Evolutionary conservation across 2,797 vertebrate genomes (phyloP).

Genomic region (Trematomus bernacchii): DNA sequence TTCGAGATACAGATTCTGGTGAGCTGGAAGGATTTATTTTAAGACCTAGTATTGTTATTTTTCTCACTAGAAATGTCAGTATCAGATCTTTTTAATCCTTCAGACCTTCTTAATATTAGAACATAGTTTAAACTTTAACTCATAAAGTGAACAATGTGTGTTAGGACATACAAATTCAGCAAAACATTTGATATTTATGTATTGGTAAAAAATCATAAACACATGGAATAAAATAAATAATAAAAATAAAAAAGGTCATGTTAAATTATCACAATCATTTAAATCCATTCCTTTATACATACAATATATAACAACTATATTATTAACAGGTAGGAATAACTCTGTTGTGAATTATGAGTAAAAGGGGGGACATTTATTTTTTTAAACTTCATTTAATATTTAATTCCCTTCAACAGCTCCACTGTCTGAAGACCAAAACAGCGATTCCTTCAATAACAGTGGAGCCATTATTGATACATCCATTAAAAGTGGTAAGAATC

Average conservation of each 20-base stretch:
- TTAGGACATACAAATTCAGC: not conserved
- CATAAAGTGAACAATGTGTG: not conserved
- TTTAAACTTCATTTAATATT: too few relatives aligned
- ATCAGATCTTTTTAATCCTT: not conserved
- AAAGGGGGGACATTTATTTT: too few relatives aligned
- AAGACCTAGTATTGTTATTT: not conserved
- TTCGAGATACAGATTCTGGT: conserved; percentile 29
- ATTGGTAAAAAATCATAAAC: not conserved
- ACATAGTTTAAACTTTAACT: not conserved
- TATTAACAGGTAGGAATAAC: conserved; percentile 18
- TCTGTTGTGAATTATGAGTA: not conserved
- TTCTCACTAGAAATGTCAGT: not conserved
- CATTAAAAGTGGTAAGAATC: conserved; percentile 9
- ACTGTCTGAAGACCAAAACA: not conserved
- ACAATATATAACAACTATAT: too few relatives aligned
- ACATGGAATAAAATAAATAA: not conserved
- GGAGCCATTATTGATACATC: not conserved
- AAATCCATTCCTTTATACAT: too few relatives aligned
- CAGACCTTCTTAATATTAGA: not conserved
- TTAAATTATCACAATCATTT: too few relatives aligned
- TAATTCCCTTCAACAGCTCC: not conserved
- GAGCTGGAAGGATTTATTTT: not conserved
- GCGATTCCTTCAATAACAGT: not conserved
- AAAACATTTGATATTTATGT: not conserved
- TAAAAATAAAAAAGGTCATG: too few relatives aligned